Evolutionary conservation across 2,888 invertebrate species (phyloP).

Genomic region (Calameuta idolon): DNA sequence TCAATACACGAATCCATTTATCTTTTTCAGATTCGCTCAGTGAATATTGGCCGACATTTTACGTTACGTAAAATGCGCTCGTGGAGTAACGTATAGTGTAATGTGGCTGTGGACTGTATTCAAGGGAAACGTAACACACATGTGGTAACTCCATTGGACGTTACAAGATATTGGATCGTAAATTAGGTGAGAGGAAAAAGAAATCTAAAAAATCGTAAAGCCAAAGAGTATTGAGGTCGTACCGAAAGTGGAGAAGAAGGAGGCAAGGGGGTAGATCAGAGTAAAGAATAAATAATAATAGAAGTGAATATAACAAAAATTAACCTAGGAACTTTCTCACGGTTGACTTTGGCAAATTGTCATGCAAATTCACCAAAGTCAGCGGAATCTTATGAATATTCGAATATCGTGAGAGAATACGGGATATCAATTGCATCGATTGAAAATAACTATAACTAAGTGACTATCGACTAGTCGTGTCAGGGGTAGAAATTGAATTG

Average conservation of each 20-base stretch:
- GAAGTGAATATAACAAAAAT: not conserved
- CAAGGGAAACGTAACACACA: not conserved
- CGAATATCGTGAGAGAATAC: not conserved
- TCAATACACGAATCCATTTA: not conserved
- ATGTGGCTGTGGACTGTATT: not conserved
- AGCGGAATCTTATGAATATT: not conserved
- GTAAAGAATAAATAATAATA: not conserved
- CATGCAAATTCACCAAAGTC: not conserved
- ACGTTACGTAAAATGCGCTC: not conserved
- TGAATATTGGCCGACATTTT: not conserved
- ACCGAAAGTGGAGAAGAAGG: not conserved
- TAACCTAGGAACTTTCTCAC: not conserved
- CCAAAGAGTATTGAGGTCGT: not conserved
- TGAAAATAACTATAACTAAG: not conserved
- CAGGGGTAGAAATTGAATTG: not conserved
- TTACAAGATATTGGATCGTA: not conserved
- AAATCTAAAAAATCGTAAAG: not conserved
- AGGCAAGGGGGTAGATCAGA: not conserved
- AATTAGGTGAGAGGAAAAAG: not conserved
- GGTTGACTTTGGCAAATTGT: not conserved
- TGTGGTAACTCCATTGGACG: not conserved
- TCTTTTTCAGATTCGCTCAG: not conserved
- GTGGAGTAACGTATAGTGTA: not conserved
- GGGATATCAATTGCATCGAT: not conserved
- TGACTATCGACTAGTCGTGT: not conserved